Percentiles rank a stretch among this genome's conserved stretches.
These are phyloP conservation scores for Isotomurus palustris DNA, from an alignment of 2,888 invertebrate genomes.

Conservation along the genomic window DNA sequence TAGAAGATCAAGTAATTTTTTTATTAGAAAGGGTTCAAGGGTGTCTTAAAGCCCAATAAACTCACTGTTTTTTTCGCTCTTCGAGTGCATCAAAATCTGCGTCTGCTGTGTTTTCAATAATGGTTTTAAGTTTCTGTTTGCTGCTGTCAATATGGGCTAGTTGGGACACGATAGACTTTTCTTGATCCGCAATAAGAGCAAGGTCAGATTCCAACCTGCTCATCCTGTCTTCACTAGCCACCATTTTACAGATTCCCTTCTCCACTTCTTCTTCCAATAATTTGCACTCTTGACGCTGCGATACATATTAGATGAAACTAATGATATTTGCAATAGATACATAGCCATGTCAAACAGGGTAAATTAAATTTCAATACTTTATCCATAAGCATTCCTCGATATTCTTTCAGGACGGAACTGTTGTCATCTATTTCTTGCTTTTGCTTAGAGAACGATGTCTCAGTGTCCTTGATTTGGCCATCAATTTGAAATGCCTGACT, in stretches of 20 bases:
- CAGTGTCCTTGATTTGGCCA: slow-evolving; percentile 27
- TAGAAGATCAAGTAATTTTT: neutral
- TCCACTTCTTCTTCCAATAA: slow-evolving; percentile 38
- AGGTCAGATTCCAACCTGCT: slow-evolving; percentile 40
- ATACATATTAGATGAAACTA: neutral
- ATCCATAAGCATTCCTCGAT: slow-evolving; percentile 19
- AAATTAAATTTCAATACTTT: slow-evolving; percentile 19
- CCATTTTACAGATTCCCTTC: slow-evolving; percentile 37
- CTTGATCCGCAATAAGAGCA: slow-evolving; percentile 43
- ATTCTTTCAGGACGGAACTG: slow-evolving; percentile 27
- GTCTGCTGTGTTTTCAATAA: slow-evolving; percentile 43
- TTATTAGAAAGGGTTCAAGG: neutral
- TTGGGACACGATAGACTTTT: slow-evolving; percentile 42
- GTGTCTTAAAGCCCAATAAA: neutral
- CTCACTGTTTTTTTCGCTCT: slow-evolving; percentile 13
- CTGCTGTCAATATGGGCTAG: slow-evolving; percentile 44
- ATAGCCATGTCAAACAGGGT: neutral
- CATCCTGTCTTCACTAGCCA: slow-evolving; percentile 40
- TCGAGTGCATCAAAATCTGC: slow-evolving; percentile 18
- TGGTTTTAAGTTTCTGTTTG: slow-evolving; percentile 44
- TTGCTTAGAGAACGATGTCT: slow-evolving; percentile 28
- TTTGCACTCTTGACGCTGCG: slow-evolving; percentile 26
- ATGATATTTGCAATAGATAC: neutral
- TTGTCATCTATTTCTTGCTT: slow-evolving; percentile 30
- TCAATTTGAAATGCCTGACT: slow-evolving; percentile 27